Conservation (phyloP, 64 coral and sea anemone species). For the Pocillopora verrucosa region DNA sequence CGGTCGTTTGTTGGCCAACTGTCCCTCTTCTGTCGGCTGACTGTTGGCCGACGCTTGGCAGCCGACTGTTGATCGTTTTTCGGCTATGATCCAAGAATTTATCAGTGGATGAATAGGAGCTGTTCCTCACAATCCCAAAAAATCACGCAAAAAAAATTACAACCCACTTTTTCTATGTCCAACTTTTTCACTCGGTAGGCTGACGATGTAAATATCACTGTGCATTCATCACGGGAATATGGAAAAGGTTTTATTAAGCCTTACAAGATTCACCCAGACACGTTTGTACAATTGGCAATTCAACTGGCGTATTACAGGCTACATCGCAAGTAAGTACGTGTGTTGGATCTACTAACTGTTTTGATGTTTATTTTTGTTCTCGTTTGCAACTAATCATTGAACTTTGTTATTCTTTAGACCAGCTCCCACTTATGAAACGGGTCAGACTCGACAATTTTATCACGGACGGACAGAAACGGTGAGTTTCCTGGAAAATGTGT, state of each 20-base stretch:
- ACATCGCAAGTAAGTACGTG: slow-evolving; percentile 69
- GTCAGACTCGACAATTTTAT: slow-evolving; percentile 86
- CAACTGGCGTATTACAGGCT: slow-evolving; percentile 84
- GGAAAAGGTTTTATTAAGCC: slow-evolving; percentile 80
- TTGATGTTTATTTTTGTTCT: too few species aligned
- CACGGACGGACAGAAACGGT: slow-evolving; percentile 97
- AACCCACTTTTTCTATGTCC: too few species aligned
- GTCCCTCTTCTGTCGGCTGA: too few species aligned
- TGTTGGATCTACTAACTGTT: not conserved
- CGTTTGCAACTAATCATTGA: not conserved
- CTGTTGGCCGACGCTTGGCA: too few species aligned
- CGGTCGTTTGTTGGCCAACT: too few species aligned
- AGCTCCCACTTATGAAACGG: slow-evolving; percentile 84
- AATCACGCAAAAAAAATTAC: too few species aligned
- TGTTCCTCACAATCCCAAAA: too few species aligned
- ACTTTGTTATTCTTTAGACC: slow-evolving; percentile 45
- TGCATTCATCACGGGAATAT: slow-evolving; percentile 43
- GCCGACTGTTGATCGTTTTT: too few species aligned
- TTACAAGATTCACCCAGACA: slow-evolving; percentile 82
- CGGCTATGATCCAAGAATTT: too few species aligned
- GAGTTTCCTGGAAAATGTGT: not conserved
- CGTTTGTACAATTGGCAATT: slow-evolving; percentile 88
- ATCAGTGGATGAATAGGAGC: too few species aligned
- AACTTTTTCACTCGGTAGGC: slow-evolving; percentile 33
- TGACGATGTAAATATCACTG: slow-evolving; percentile 12